Evolutionary conservation across 2,113 vertebrate species (phyloP), one percentile per base, ranked within the genome.

Genomic region (Cyanocitta stelleri): DNA sequence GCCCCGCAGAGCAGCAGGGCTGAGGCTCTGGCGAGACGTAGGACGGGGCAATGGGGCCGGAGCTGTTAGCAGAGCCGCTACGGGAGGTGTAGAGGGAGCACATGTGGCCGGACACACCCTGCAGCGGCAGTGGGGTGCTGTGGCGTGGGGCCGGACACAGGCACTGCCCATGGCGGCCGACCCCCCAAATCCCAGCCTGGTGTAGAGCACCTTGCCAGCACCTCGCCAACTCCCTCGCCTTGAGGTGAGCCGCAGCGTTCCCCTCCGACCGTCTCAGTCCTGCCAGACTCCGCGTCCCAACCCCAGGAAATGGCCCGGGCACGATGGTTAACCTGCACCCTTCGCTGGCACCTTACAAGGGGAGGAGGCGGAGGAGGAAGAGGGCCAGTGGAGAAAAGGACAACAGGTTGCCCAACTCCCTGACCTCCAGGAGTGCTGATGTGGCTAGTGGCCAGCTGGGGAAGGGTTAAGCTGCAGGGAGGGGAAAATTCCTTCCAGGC

Each of bases 401-500:
- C 76, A 52, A 64, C 39, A 72, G 41, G 54, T 52, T 61, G 79
- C 54, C 54, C 1, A 0, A 35, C 62, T 83, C 37, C 46, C 23
- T 90, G 91, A 92, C 94, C 94, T 54, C 26, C 68, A 10, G 2
- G 15, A 73, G 64, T 4, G 7, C 32, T 12, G 41, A 4, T 1
- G 71, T 81, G 87, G 92, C 88, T 13, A 16, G 1, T 9, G 74
- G 96, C 83, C 88, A 94, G 82, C 16, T 79, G 58, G 18, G 90
- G 90, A 94, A 93, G 90, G 85, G 95, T 95, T 97, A 97, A 96
- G 68, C 33, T 16, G 55, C 68, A 76, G 82, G 79, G 88, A 94
- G 71, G 49, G 66, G 85, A 92, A 95, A 96, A 95, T 96, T 96
- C 96, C 96, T 97, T 96, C 95, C 87, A 94, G 69, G 75, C 87